Conservation (phyloP, 2,797 vertebrate genomes). For the Dryobates pubescens region DNA sequence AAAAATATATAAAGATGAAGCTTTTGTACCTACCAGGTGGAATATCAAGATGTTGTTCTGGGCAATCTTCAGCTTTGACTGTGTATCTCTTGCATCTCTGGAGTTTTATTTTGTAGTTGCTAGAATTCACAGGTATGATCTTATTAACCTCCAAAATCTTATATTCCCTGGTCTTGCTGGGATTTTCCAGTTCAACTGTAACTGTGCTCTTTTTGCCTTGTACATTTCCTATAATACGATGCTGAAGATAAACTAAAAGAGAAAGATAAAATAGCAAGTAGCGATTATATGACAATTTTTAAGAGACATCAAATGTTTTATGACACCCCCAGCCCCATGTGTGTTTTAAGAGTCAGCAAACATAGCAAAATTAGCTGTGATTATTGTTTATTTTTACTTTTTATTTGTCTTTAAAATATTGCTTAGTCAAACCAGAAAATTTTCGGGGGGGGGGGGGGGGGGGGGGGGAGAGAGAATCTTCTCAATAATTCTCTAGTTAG, state of each 20-base stretch:
- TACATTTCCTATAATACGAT: accelerated
- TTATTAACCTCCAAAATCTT: accelerated
- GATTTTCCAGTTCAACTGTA: not conserved
- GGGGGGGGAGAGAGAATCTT: not conserved
- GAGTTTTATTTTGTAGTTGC: accelerated
- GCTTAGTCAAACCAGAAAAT: not conserved
- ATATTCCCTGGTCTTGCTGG: accelerated
- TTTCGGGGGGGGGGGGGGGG: not conserved
- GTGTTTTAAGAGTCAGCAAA: not conserved
- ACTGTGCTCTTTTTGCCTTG: accelerated
- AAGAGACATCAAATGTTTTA: not conserved
- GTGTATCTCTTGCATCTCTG: accelerated
- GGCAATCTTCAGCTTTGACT: accelerated
- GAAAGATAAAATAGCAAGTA: not conserved
- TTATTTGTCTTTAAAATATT: not conserved
- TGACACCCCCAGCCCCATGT: not conserved
- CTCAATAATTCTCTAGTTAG: not conserved
- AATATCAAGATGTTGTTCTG: accelerated
- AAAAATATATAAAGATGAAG: too few relatives aligned
- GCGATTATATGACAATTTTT: not conserved
- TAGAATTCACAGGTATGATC: accelerated
- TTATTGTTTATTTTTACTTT: not conserved
- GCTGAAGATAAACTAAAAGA: accelerated
- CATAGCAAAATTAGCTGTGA: not conserved
- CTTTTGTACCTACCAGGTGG: not conserved